Percentiles rank a stretch among this genome's conserved stretches.
phyloP scores from a whole-genome alignment of 92 coral and sea anemone species.

The Epizoanthus ramosus region DNA sequence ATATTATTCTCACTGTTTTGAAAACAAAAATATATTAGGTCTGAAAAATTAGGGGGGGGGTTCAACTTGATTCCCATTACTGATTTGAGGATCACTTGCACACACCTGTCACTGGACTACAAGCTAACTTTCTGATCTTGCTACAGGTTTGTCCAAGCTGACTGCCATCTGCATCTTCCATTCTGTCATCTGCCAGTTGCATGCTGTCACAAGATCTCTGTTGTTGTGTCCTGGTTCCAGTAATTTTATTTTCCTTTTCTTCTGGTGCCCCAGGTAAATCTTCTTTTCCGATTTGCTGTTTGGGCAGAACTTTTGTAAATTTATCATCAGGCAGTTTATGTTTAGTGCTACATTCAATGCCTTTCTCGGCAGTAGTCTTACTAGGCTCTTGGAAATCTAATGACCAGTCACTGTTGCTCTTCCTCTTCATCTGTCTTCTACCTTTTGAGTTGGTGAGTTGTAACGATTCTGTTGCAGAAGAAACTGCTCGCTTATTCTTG shows the following conservation, averaged over 20 bases:
- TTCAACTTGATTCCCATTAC: too few relatives aligned
- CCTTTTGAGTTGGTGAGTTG: not conserved
- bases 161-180: constrained; percentile 19
- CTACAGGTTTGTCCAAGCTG: not conserved
- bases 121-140: not conserved
- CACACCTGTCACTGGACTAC: constrained; percentile 2
- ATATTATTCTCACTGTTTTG: too few relatives aligned
- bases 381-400: not conserved
- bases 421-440: not conserved
- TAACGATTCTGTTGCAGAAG: not conserved
- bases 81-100: not conserved
- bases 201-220: not conserved
- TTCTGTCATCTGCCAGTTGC: constrained; percentile 15
- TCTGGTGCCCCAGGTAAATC: not conserved
- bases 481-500: not conserved
- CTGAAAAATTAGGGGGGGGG: too few relatives aligned
- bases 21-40: too few relatives aligned
- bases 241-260: constrained; percentile 37
- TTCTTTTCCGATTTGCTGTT: not conserved
- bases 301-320: constrained; percentile 29
- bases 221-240: not conserved
- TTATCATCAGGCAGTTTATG: not conserved
- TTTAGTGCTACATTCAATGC: not conserved
- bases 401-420: not conserved
- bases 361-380: constrained; percentile 33